Base-by-base conservation (phyloP, 2,113 vertebrate species). In the Steatornis caripensis region DNA sequence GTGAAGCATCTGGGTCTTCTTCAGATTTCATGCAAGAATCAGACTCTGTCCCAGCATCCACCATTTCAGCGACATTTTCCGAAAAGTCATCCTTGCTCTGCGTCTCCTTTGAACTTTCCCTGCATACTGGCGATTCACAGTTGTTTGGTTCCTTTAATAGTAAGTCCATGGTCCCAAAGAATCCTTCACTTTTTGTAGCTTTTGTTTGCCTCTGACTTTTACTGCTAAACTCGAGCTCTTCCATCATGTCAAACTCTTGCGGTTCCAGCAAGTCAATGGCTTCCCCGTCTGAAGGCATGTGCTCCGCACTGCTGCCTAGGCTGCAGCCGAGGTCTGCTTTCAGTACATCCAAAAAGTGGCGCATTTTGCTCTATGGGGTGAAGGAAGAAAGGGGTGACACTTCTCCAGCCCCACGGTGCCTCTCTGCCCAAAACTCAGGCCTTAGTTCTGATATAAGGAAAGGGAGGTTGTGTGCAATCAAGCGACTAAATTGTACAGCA, bases 301-400 rank as follows among this genome's bases (percentile, higher is more conserved):
- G 72, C 34, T 92, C 71, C 1, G 15, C 14, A 8, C n/a, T 27
- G 2, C 82, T 91, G 39, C 61, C 58, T 0, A 80, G 36, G 22
- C 37, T 20, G 32, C 90, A 98, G 77, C 98, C 76, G 0, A 98
- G 94, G 22, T 98, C 98, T 36, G 91, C 45, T 85, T 96, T 98
- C 48, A 98, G 96, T 11, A 94, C 49, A 3, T 94, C 97, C 89
- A 98, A 48, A 60, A 98, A 92, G 22, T 69, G 95, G 41, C 98
- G 97, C 98, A 98, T 98, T 96, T 98, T 98, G 21, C 12, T 91
- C 98, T 98, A 49, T 34, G 36, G 84, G 62, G 51, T 46, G 66
- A 89, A 53, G 53, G 54, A 79, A 80, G 65, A 72, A 94, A 81
- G 20, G 23, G 9, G 5, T 95, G 76, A 84, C 12, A 15, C 5